Evolutionary conservation across 2,113 vertebrate species (phyloP).

Genomic region (Dipodomys spectabilis): DNA sequence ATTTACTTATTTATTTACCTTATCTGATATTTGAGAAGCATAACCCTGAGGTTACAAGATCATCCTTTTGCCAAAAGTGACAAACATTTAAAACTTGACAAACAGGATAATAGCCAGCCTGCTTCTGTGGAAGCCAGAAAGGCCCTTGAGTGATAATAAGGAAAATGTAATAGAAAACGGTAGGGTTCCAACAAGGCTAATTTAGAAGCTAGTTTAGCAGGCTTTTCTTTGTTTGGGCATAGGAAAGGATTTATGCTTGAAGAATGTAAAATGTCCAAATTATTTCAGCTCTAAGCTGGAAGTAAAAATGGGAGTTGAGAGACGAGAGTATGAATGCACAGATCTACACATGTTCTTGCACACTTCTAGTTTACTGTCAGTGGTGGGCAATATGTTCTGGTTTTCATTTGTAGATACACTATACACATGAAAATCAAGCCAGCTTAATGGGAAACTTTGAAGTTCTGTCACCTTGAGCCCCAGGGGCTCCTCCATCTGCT

Average conservation of each 20-base stretch:
- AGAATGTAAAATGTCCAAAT: slow-evolving; percentile 3
- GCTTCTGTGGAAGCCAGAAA: not conserved
- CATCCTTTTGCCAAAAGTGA: not conserved
- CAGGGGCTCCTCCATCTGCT: slow-evolving; percentile 70
- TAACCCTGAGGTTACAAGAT: not conserved
- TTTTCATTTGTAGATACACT: not conserved
- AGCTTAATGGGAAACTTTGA: slow-evolving; percentile 55
- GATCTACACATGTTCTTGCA: not conserved
- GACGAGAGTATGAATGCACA: not conserved
- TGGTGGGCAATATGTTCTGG: not conserved
- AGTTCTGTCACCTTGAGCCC: slow-evolving; percentile 48
- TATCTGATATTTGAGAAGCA: not conserved
- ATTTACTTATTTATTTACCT: not conserved
- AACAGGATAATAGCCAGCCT: not conserved
- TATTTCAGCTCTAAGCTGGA: not conserved
- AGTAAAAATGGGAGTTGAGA: not conserved
- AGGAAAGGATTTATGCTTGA: not conserved
- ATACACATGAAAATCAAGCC: slow-evolving; percentile 48
- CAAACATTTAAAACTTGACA: not conserved
- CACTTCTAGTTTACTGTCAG: not conserved
- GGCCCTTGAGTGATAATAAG: not conserved
- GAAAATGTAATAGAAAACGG: not conserved
- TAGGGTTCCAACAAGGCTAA: not conserved
- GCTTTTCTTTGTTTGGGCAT: not conserved
- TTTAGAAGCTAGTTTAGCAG: not conserved